phyloP scores from a whole-genome alignment of 2,797 vertebrate genomes.

The Eurystomus glaucurus region DNA sequence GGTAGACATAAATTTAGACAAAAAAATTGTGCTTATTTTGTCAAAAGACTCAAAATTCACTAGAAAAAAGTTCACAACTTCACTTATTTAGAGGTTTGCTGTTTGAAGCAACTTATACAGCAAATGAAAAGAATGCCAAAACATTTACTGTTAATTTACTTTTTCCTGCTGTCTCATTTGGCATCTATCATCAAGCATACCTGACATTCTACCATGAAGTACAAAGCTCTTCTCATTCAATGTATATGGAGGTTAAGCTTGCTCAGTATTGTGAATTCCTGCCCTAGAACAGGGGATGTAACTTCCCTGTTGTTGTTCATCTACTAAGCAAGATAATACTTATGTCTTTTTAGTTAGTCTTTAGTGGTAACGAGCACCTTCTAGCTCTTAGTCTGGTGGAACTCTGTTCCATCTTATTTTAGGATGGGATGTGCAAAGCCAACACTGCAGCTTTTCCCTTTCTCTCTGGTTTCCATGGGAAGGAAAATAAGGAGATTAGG shows the following conservation, averaged over 20 bases:
- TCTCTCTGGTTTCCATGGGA: not conserved
- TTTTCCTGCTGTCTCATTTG: not conserved
- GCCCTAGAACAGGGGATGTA: not conserved
- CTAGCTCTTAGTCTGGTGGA: not conserved
- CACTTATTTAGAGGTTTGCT: not conserved
- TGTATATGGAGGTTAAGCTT: not conserved
- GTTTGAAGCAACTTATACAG: not conserved
- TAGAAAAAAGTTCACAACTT: not conserved
- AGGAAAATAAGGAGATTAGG: not conserved
- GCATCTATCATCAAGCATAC: not conserved
- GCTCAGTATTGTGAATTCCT: not conserved
- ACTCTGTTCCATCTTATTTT: not conserved
- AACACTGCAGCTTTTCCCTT: not conserved
- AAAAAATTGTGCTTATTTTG: not conserved
- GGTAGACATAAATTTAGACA: not conserved
- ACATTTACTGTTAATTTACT: not conserved
- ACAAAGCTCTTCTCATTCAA: not conserved
- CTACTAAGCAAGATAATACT: not conserved
- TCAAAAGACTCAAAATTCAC: not conserved
- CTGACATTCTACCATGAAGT: not conserved
- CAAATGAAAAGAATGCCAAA: not conserved
- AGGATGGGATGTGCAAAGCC: not conserved
- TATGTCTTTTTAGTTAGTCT: not conserved
- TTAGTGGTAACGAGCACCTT: not conserved
- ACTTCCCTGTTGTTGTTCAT: not conserved